phyloP scores from a whole-genome alignment of 2,888 invertebrate species.

The Xanthorhoe spadicearia region DNA sequence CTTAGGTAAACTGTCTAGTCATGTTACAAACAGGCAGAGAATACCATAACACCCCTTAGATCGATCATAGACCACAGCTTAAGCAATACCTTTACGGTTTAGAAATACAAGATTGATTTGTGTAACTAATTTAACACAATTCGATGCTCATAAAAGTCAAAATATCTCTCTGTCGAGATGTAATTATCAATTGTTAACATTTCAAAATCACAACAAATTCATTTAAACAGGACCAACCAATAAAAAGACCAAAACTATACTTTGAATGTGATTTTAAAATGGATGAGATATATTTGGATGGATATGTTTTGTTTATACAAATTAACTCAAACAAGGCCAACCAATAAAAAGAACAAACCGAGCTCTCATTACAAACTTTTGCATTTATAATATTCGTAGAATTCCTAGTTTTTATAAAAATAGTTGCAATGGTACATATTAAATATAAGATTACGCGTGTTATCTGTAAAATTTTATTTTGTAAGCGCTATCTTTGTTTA shows the following conservation, averaged over 20 bases:
- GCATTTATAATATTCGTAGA: too few species aligned
- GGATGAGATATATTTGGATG: too few species aligned
- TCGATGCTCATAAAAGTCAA: background rate
- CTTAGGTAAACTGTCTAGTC: too few species aligned
- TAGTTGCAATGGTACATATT: background rate
- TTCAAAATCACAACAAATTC: too few species aligned
- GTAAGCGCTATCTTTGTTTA: background rate
- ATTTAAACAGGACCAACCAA: too few species aligned
- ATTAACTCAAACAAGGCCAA: too few species aligned
- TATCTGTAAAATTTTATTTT: background rate
- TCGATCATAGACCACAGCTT: background rate
- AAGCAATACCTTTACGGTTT: background rate
- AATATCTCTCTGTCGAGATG: background rate
- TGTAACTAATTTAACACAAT: background rate
- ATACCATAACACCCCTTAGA: background rate
- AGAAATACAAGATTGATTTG: background rate
- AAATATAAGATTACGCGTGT: background rate
- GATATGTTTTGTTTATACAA: too few species aligned
- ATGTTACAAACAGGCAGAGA: background rate
- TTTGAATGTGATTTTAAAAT: too few species aligned
- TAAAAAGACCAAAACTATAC: too few species aligned
- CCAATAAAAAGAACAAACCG: too few species aligned
- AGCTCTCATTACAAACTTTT: too few species aligned
- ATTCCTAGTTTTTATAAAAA: too few species aligned
- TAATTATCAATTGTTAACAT: background rate